phyloP scores from a whole-genome alignment of 1,140 invertebrate species.

The Heliconius hewitsoni region DNA sequence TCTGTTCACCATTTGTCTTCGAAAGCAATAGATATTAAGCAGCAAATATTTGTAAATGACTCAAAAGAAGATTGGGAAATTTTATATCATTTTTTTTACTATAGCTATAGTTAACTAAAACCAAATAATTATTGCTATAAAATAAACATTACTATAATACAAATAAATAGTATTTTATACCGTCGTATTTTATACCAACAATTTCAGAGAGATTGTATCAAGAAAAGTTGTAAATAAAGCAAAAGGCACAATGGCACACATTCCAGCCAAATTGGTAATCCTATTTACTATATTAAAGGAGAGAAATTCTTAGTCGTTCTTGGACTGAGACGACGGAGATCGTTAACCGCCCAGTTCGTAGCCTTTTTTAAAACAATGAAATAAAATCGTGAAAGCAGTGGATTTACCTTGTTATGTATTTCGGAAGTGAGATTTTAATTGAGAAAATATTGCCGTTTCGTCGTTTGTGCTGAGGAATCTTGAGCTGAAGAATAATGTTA shows the following conservation, averaged over 20 bases:
- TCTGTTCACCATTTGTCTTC: no score
- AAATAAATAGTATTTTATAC: constrained; percentile 16
- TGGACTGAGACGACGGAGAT: constrained; percentile 17
- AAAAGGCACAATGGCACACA: constrained; percentile 18
- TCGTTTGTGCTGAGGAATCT: constrained; percentile 36
- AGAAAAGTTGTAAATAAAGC: constrained; percentile 20
- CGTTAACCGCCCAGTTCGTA: constrained; percentile 35
- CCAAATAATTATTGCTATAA: no score
- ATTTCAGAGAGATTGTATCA: background rate
- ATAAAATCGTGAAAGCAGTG: constrained; percentile 34
- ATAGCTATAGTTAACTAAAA: no score
- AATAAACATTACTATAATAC: background rate
- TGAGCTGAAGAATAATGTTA: constrained; percentile 32
- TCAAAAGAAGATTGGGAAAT: no score
- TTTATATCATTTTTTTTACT: no score
- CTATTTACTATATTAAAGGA: constrained; percentile 25
- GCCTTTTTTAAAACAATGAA: constrained; percentile 42
- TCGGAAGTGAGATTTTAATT: constrained; percentile 38
- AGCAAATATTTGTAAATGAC: no score
- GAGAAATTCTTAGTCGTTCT: constrained; percentile 27
- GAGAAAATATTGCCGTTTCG: constrained; percentile 40
- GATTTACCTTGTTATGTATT: constrained; percentile 35
- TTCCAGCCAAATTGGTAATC: constrained; percentile 27
- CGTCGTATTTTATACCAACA: constrained; percentile 15
- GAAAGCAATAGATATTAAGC: no score